Evolutionary conservation across 2,888 invertebrate genomes (phyloP).

Genomic region (Eupelmus urozonus): DNA sequence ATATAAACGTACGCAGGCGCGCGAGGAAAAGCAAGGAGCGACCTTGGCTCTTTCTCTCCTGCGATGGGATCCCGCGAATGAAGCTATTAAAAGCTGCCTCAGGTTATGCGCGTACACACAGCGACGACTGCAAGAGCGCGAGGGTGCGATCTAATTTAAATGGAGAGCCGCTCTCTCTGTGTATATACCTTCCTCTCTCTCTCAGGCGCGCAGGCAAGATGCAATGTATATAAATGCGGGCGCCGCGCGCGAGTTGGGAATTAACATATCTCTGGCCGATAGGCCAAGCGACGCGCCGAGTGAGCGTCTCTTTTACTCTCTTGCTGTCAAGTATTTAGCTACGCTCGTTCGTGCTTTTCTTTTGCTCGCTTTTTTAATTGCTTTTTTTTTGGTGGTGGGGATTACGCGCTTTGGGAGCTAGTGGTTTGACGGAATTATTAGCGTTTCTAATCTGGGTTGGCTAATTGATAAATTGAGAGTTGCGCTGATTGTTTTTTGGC

Average conservation of each 20-base stretch:
- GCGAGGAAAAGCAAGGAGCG: conserved; percentile 12
- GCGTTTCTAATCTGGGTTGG: background rate
- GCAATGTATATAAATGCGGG: conserved; percentile 54
- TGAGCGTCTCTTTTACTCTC: conserved; percentile 29
- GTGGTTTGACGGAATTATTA: conserved; percentile 7
- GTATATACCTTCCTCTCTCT: conserved; percentile 6
- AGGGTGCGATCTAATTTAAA: conserved; percentile 72
- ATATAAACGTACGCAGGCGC: too few species aligned
- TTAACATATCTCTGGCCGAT: conserved; percentile 75
- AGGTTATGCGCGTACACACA: conserved; percentile 27
- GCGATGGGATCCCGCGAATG: conserved; percentile 64
- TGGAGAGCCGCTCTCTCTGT: conserved; percentile 63
- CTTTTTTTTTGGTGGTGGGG: background rate
- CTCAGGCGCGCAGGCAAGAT: conserved; percentile 28
- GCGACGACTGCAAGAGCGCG: conserved; percentile 32
- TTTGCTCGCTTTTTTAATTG: background rate
- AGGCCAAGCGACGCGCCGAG: conserved; percentile 57
- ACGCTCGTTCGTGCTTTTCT: background rate
- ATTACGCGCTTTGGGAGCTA: background rate
- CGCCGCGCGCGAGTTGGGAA: conserved; percentile 70
- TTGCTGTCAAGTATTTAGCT: conserved; percentile 1
- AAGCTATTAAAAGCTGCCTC: conserved; percentile 66
- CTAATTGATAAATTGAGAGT: conserved; percentile 25
- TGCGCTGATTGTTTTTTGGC: too few species aligned
- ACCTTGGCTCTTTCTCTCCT: conserved; percentile 25